Conservation (phyloP, 2,797 vertebrate species). For the Phrynocephalus vlangalii region DNA sequence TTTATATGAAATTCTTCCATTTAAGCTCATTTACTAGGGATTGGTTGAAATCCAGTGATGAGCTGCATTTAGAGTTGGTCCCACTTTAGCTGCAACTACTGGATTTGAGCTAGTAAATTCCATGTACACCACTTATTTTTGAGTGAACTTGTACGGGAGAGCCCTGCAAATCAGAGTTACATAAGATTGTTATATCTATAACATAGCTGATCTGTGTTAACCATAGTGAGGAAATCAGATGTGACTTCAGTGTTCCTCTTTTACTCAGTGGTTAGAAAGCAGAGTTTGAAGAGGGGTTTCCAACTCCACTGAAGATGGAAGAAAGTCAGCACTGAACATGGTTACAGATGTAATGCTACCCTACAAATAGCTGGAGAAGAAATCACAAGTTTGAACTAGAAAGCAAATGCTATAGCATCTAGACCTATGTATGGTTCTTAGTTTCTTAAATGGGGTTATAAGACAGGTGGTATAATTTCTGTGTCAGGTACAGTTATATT, state of each 20-base stretch:
- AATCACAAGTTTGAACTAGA: neutral
- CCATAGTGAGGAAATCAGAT: neutral
- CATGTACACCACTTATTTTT: neutral
- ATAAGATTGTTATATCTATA: neutral
- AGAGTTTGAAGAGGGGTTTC: neutral
- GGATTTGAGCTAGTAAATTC: too few relatives aligned
- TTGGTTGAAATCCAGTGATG: too few relatives aligned
- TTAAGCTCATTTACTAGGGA: neutral
- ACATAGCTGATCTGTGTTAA: neutral
- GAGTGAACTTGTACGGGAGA: neutral
- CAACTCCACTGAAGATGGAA: neutral
- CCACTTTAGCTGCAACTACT: too few relatives aligned
- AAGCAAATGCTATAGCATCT: neutral
- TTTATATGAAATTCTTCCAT: constrained; percentile 28
- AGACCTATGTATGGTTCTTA: neutral
- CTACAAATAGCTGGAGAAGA: neutral
- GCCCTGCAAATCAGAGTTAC: neutral
- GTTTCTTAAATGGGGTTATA: neutral
- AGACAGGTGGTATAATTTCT: neutral
- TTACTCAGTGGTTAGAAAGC: neutral
- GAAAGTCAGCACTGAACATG: neutral
- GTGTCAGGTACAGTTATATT: neutral
- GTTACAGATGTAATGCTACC: neutral
- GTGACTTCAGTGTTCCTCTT: neutral
- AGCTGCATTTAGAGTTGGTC: neutral